Percentiles rank a stretch among this genome's conserved stretches.
Conservation (phyloP, 2,888 invertebrate species). For the Melanotus villosus region DNA sequence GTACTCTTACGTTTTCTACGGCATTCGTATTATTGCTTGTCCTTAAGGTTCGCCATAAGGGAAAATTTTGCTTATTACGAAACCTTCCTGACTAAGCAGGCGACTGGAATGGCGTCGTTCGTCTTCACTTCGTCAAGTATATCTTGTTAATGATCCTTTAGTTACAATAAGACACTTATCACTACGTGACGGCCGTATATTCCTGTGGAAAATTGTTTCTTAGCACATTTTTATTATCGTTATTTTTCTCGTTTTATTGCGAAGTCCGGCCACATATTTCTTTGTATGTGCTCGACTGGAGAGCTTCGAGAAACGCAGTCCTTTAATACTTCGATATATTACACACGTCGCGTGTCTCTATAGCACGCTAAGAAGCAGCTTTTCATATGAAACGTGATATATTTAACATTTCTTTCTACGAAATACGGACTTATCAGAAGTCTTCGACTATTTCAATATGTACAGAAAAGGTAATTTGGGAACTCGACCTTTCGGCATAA, state of each 20-base stretch:
- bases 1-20: background rate
- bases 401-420: conserved; percentile 24
- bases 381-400: conserved; percentile 30
- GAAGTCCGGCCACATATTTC: conserved; percentile 13
- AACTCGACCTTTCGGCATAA: background rate
- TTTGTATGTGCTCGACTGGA: conserved; percentile 18
- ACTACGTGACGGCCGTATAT: conserved; percentile 16
- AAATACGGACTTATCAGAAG: background rate
- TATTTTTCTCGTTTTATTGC: conserved; percentile 18
- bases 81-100: background rate
- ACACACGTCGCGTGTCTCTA: conserved; percentile 21
- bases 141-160: conserved; percentile 15
- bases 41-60: background rate
- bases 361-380: conserved; percentile 20
- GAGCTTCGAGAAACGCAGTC: conserved; percentile 24
- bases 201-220: conserved; percentile 21
- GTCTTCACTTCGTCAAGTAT: conserved; percentile 4
- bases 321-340: conserved; percentile 35
- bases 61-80: conserved; percentile 17
- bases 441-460: background rate
- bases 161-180: conserved; percentile 22
- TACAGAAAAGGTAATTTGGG: background rate
- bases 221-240: conserved; percentile 20
- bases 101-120: conserved; percentile 15
- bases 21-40: background rate